Conservation (phyloP, 2,113 vertebrate genomes). For the Heloderma charlesbogerti region DNA sequence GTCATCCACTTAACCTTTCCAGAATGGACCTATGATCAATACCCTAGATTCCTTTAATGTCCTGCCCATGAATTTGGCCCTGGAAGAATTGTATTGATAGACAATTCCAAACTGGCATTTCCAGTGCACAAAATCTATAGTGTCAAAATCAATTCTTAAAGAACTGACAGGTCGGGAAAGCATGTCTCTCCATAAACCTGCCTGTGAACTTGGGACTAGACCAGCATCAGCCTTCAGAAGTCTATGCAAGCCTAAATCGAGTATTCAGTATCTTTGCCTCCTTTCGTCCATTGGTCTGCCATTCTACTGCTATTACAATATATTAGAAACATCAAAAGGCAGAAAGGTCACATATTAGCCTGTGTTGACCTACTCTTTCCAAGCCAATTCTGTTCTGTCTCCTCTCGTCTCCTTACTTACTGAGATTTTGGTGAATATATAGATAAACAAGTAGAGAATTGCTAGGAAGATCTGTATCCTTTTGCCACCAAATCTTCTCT, state of each 20-base stretch:
- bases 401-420: conserved; percentile 74
- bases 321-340: not conserved
- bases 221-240: not conserved
- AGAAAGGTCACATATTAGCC: not conserved
- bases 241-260: not conserved
- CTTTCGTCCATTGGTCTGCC: not conserved
- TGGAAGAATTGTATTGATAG: not conserved
- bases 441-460: conserved; percentile 93
- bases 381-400: not conserved
- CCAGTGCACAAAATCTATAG: not conserved
- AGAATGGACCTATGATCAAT: not conserved
- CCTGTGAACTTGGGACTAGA: not conserved
- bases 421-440: conserved; percentile 99
- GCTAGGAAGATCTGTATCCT: conserved; percentile 91
- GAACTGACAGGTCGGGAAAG: not conserved
- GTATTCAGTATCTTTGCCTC: not conserved
- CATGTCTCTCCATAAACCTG: not conserved
- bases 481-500: conserved; percentile 89
- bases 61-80: not conserved
- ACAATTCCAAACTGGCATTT: not conserved
- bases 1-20: not conserved
- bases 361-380: not conserved
- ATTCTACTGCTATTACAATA: rapidly evolving
- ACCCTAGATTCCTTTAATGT: not conserved
- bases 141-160: not conserved